phyloP scores from a whole-genome alignment of 2,888 invertebrate genomes.

The Polyommatus icarus region DNA sequence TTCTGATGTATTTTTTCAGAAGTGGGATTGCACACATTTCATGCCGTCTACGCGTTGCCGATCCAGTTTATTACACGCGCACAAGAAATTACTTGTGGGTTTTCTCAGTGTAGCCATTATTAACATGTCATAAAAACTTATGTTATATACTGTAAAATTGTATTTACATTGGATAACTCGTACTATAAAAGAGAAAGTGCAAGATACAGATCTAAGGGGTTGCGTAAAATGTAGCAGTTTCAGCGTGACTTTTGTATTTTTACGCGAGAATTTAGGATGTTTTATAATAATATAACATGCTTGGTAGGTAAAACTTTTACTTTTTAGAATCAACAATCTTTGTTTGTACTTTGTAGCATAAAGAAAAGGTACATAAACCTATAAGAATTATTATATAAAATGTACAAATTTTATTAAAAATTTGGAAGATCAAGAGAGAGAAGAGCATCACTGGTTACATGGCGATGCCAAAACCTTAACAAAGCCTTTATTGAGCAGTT shows the following conservation, averaged over 20 bases:
- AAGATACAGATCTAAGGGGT: constrained; percentile 17
- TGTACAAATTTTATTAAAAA: too few species aligned
- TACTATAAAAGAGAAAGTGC: constrained; percentile 20
- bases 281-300: neutral
- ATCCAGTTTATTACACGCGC: constrained; percentile 13
- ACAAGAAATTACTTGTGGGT: constrained; percentile 20
- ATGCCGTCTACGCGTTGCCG: neutral
- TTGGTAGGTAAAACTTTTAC: neutral
- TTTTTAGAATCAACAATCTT: neutral
- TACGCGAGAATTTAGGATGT: neutral
- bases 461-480: neutral
- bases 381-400: too few species aligned
- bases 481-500: too few species aligned
- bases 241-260: neutral
- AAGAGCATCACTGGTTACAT: too few species aligned
- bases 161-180: neutral
- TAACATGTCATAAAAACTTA: constrained; percentile 15
- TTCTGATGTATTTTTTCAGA: neutral
- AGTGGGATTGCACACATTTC: neutral
- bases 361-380: neutral
- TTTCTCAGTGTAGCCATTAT: constrained; percentile 23
- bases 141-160: neutral
- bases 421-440: too few species aligned
- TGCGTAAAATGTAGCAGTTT: constrained; percentile 10
- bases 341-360: neutral